Conservation (phyloP, 2,797 vertebrate genomes). For the Brachyrhaphis roseni region DNA sequence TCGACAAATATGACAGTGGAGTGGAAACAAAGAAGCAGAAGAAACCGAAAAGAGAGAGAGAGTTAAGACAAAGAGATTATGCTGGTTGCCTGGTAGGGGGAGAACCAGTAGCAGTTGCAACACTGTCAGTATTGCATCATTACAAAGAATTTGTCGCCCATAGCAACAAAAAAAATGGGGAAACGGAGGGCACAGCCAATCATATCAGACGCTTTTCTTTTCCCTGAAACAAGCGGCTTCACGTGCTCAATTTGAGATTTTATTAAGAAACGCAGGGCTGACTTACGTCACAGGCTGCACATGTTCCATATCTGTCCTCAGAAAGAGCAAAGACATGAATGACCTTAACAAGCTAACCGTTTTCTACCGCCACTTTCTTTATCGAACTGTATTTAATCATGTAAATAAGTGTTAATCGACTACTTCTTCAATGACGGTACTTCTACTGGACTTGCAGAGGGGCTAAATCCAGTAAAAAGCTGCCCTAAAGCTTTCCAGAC, state of each 20-base stretch:
- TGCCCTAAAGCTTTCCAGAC: slow-evolving; percentile 3
- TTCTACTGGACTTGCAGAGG: background rate
- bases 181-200: slow-evolving; percentile 47
- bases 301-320: slow-evolving; percentile 17
- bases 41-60: slow-evolving; percentile 49
- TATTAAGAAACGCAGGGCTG: slow-evolving; percentile 38
- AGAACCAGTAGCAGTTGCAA: slow-evolving; percentile 28
- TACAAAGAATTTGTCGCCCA: slow-evolving; percentile 66
- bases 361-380: slow-evolving; percentile 2
- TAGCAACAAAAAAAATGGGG: slow-evolving; percentile 58
- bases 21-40: slow-evolving; percentile 58
- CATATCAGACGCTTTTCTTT: slow-evolving; percentile 39
- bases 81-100: slow-evolving; percentile 26
- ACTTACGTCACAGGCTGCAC: slow-evolving; percentile 41
- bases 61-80: slow-evolving; percentile 64
- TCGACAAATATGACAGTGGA: slow-evolving; percentile 55
- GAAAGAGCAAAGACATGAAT: slow-evolving; percentile 32
- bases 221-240: slow-evolving; percentile 24
- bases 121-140: slow-evolving; percentile 62
- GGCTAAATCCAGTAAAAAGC: background rate
- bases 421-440: background rate
- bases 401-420: slow-evolving; percentile 32
- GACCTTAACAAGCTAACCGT: slow-evolving; percentile 21
- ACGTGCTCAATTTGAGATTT: slow-evolving; percentile 34
- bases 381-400: background rate